Percentiles rank a stretch among this genome's conserved stretches.
These are phyloP conservation scores for Phasia obesa DNA, from an alignment of 2,888 invertebrate species.

Conservation along the genomic window DNA sequence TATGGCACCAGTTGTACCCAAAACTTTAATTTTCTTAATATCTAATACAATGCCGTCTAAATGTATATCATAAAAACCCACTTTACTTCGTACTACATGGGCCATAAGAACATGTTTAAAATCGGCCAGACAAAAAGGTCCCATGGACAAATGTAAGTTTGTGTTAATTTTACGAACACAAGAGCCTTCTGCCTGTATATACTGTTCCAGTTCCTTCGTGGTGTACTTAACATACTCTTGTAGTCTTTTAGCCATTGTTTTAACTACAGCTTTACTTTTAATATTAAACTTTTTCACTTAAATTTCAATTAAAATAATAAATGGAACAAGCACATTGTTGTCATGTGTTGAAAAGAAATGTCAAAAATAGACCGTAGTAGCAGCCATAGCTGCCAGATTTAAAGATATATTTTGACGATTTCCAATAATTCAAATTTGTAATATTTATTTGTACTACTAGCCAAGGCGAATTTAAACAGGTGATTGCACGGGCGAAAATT, in stretches of 20 bases:
- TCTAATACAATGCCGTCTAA: conserved; percentile 85
- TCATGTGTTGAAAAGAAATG: conserved; percentile 23
- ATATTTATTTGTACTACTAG: too few relatives aligned
- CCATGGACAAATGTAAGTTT: conserved; percentile 83
- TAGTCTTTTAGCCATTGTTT: conserved; percentile 78
- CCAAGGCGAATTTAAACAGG: too few relatives aligned
- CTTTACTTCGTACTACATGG: conserved; percentile 80
- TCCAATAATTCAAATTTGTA: too few relatives aligned
- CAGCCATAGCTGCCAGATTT: too few relatives aligned
- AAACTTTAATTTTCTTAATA: conserved; percentile 85
- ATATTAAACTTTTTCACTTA: background rate
- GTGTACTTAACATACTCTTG: conserved; percentile 81
- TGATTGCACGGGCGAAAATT: too few relatives aligned
- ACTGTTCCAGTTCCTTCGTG: conserved; percentile 82
- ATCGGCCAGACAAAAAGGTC: conserved; percentile 84
- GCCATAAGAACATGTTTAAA: conserved; percentile 83
- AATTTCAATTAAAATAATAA: conserved; percentile 2
- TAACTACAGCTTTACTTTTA: conserved; percentile 1
- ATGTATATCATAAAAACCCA: conserved; percentile 83
- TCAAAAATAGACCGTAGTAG: conserved; percentile 8
- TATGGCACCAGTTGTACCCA: conserved; percentile 83
- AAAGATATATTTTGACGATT: too few relatives aligned
- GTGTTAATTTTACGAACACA: conserved; percentile 83
- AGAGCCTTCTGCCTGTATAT: conserved; percentile 83
- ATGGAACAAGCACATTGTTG: conserved; percentile 50